Evolutionary conservation across 2,797 vertebrate species (phyloP), one percentile per base, ranked within the genome.

Genomic region (Neoniphon sammara): DNA sequence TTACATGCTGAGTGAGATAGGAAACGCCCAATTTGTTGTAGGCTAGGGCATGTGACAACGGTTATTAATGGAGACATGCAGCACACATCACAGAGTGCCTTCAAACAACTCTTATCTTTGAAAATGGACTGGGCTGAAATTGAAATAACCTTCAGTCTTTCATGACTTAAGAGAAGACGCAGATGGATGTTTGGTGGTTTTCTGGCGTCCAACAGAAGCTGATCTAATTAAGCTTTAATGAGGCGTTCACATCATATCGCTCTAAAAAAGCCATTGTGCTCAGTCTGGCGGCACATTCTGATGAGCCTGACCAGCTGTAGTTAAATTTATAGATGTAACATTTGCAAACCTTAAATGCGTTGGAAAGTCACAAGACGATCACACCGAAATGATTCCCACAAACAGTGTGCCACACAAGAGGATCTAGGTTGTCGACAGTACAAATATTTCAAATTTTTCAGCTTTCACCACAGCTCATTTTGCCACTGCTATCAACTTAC

Each of bases 1-100:
- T 81, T 56, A 69, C 1, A 17, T 52, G 44, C 49, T 0, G 18
- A 18, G 1, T 31, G 52, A 67, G 20, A 65, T 39, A 70, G 57
- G 64, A 84, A 80, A 80, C 30, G 2, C 18, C 64, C 18, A 1
- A 50, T 78, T 60, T 44, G 53, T 62, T 56, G 39, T 34, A 50
- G 50, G 30, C 36, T 46, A 50, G 34, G 53, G 3, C 75, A 80
- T 66, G 70, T 77, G 72, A 78, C 34, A 55, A 53, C 31, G 17
- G 12, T 31, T 50, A 36, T 72, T 23, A 25, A 23, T 7, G 20
- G 5, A 46, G 42, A 46, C 14, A 62, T 8, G 54, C 36, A 49
- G 58, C 25, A 49, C 44, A 56, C 55, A 69, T 4, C n/a, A 17
- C 31, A 31, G 12, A 57, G 12, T 18, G 8, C 10, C 8, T 53